phyloP scores from a whole-genome alignment of 2,113 vertebrate species.

The Leucoraja erinaceus region DNA sequence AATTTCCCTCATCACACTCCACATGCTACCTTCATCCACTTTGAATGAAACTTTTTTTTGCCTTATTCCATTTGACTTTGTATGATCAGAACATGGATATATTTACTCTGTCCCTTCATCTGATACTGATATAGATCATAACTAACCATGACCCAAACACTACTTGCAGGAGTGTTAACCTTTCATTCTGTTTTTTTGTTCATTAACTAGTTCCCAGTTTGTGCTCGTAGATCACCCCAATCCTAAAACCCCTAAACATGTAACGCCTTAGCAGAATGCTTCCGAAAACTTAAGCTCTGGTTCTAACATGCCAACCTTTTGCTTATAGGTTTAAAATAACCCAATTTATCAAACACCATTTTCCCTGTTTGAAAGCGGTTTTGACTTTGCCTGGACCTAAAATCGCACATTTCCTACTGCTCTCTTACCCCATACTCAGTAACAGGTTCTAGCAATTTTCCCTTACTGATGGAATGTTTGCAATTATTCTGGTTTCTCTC shows the following conservation, averaged over 20 bases:
- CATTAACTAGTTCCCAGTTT: background rate
- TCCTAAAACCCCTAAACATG: background rate
- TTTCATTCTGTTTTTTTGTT: background rate
- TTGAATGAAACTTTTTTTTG: background rate
- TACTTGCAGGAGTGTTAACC: no score
- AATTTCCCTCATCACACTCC: background rate
- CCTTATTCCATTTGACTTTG: background rate
- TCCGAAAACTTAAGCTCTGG: background rate
- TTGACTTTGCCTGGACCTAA: background rate
- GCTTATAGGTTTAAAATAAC: background rate
- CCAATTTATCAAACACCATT: background rate
- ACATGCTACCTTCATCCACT: background rate
- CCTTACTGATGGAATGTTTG: background rate
- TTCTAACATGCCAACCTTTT: background rate
- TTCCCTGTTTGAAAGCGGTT: background rate
- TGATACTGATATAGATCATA: background rate
- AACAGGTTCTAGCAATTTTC: background rate
- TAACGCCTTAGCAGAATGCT: background rate
- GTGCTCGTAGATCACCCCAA: background rate
- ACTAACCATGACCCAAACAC: background rate
- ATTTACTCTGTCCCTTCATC: background rate
- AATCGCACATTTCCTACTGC: background rate
- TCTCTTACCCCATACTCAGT: background rate
- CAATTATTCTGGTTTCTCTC: background rate
- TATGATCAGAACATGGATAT: background rate